phyloP scores from a whole-genome alignment of 2,113 vertebrate genomes.

The Heloderma charlesbogerti region DNA sequence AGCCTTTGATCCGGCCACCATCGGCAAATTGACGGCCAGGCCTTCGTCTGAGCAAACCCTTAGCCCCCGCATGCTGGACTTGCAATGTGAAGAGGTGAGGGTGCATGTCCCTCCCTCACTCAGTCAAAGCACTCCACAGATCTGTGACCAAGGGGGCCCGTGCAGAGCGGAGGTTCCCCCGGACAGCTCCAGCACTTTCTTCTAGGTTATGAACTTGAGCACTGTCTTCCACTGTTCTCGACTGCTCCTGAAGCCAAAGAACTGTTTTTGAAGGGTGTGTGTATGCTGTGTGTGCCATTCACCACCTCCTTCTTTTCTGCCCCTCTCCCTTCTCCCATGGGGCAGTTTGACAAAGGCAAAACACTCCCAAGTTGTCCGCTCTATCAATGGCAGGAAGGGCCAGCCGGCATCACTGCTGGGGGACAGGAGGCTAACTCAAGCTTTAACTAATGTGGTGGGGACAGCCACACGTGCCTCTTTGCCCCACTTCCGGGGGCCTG shows the following conservation, averaged over 20 bases:
- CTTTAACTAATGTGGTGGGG: neutral
- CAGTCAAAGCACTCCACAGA: neutral
- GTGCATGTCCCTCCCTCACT: too few relatives aligned
- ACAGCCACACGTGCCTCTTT: neutral
- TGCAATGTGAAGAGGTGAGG: constrained; percentile 7
- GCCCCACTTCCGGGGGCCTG: neutral
- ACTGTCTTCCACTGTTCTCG: neutral
- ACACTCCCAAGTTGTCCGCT: neutral
- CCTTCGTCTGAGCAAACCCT: neutral
- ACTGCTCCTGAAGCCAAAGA: constrained; percentile 1
- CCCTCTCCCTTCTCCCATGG: neutral
- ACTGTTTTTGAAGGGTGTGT: neutral
- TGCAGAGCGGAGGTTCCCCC: too few relatives aligned
- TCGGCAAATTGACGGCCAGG: neutral
- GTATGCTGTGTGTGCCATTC: neutral
- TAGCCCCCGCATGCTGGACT: neutral
- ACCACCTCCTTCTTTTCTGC: neutral
- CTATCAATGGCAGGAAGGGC: too few relatives aligned
- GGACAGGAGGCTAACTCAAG: neutral
- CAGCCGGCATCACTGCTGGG: too few relatives aligned
- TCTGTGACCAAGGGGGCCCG: neutral
- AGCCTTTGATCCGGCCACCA: too few relatives aligned
- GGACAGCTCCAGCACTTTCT: too few relatives aligned
- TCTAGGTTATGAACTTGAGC: neutral
- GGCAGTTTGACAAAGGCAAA: constrained; percentile 24